Evolutionary conservation across 2,888 invertebrate species (phyloP).

Genomic region (Epirrhoe alternata): DNA sequence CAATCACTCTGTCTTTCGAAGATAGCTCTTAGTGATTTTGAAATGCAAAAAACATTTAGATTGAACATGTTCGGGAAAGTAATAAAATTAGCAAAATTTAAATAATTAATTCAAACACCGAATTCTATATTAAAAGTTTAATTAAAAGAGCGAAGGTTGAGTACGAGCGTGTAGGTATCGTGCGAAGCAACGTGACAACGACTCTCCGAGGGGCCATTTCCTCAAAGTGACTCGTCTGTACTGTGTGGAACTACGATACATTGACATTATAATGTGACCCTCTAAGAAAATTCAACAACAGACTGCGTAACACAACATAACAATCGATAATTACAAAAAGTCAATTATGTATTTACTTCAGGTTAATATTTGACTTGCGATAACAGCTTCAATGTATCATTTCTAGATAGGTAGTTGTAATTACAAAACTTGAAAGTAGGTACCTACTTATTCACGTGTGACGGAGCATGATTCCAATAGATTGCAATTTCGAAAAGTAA

Average conservation of each 20-base stretch:
- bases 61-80: slow-evolving; percentile 10
- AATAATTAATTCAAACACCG: slow-evolving; percentile 3
- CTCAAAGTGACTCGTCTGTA: slow-evolving; percentile 45
- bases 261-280: slow-evolving; percentile 40
- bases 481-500: slow-evolving; percentile 17
- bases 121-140: slow-evolving; percentile 32
- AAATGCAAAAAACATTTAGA: slow-evolving; percentile 8
- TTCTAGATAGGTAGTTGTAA: not conserved
- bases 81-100: slow-evolving; percentile 18
- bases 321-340: slow-evolving; percentile 32
- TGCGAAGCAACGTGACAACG: slow-evolving; percentile 35
- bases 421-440: not conserved
- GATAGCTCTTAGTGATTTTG: slow-evolving; percentile 26
- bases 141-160: slow-evolving; percentile 36
- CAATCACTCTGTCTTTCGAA: slow-evolving; percentile 42
- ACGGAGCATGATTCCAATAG: slow-evolving; percentile 5
- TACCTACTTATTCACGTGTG: slow-evolving; percentile 7
- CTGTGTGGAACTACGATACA: slow-evolving; percentile 33
- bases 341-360: not conserved
- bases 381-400: not conserved
- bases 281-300: slow-evolving; percentile 39
- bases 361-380: not conserved
- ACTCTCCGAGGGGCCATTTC: slow-evolving; percentile 45
- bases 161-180: slow-evolving; percentile 22
- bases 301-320: slow-evolving; percentile 33